Conservation (phyloP, 2,888 invertebrate species). For the Pandemis corylana region DNA sequence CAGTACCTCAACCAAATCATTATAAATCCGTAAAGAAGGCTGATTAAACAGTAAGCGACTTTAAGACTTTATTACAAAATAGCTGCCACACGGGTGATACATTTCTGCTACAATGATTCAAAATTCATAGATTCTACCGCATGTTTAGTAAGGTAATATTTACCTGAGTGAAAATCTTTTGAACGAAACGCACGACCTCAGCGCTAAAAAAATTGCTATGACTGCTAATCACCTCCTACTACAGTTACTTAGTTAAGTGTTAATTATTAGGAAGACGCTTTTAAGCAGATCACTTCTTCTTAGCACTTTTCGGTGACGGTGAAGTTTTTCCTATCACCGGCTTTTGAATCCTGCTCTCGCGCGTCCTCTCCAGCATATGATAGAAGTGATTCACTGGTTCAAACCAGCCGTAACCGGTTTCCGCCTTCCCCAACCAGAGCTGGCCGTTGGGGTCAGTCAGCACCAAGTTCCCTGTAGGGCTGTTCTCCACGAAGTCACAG, state of each 20-base stretch:
- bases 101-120: too few species aligned
- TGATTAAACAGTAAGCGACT: too few species aligned
- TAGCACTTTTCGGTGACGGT: background rate
- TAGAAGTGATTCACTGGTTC: constrained; percentile 76
- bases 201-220: too few species aligned
- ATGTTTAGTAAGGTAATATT: too few species aligned
- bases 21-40: background rate
- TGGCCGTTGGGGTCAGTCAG: constrained; percentile 82
- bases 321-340: background rate
- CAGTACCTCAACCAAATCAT: background rate
- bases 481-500: constrained; percentile 81
- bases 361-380: constrained; percentile 62
- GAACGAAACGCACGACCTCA: too few species aligned
- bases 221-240: too few species aligned
- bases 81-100: too few species aligned
- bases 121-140: too few species aligned
- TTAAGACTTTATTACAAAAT: too few species aligned
- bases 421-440: constrained; percentile 80
- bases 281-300: background rate
- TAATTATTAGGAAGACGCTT: background rate
- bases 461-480: constrained; percentile 64
- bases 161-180: too few species aligned
- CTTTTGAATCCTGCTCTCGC: constrained; percentile 46
- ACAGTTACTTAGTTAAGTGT: background rate
- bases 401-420: constrained; percentile 70